Evolutionary conservation across 2,888 invertebrate genomes (phyloP), one percentile per base, ranked within the genome.

Genomic region (Fabriciana adippe): DNA sequence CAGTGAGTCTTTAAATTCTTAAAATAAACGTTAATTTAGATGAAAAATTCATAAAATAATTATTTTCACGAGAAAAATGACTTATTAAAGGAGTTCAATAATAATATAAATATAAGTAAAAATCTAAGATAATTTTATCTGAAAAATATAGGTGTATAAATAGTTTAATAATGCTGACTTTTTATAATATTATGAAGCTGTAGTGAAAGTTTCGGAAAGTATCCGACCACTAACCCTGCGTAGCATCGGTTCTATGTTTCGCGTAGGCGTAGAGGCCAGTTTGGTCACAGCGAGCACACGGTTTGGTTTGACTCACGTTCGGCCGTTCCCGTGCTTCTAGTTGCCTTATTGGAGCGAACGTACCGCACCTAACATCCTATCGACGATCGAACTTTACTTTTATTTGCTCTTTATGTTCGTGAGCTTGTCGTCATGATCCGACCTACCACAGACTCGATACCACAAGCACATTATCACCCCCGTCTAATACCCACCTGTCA

Each of bases 321-420:
- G 85, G 82, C 83, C 80, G 80, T 82, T 85, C 86, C 88, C 83
- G 92, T 92, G 93, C 92, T 92, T 92, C 92, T 93, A 92, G 92
- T 92, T 88, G 92, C 90, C 92, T 90, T 79, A 84, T 81, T 82
- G 79, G 82, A 82, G 83, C 83, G 81, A 79, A 80, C 75, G 72
- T 75, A 78, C 79, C 80, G 57, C 64, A 69, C 66, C 53, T 16
- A 55, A 56, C 70, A 60, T 67, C 54, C 18, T 67, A 45, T 55
- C 55, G 16, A 64, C 51, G 51, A 65, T 63, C 62, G 57, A 51
- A 65, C 69, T 75, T 81, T 78, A 76, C 81, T 78, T 80, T 85
- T 86, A 79, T 79, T 86, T 87, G 87, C 84, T 83, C 80, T 83
- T 86, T 86, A 79, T 83, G 83, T 86, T 85, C 78, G 77, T 80